Base-by-base conservation (phyloP, 2,797 vertebrate genomes). In the Sparidentex hasta region DNA sequence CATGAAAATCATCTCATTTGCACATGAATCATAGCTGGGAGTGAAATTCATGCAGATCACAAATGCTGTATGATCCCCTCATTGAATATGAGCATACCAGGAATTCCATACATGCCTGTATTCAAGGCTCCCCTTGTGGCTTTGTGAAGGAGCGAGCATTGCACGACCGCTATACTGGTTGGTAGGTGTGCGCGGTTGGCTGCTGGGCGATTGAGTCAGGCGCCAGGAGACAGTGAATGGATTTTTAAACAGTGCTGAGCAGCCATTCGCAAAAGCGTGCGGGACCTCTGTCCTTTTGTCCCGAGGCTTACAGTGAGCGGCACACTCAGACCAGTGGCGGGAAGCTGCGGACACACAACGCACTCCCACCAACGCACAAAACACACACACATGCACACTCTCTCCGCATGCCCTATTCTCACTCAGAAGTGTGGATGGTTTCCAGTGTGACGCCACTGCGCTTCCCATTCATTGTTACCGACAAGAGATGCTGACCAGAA, bases 401-500 rank as follows among this genome's bases (percentile, higher is more conserved):
- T 54, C 73, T 71, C 75, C 52, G 29, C 64, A 20, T 90, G 91
- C 92, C 91, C 94, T 90, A 88, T 90, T 93, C 91, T 95, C 92
- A 90, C 92, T 93, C 94, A 94, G 81, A 70, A 94, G 94, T 91
- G 93, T 95, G 95, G 92, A 69, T 81, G 93, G 88, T 94, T 94
- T 95, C 94, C 95, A 94, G 92, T 83, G 87, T 95, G 89, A 90
- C 84, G 86, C 90, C 63, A 0, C 94, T 91, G 94, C 88, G 16
- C 90, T 87, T 73, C 55, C 87, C 94, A 92, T 95, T 92, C 93
- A 88, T 95, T 94, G 93, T 94, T 93, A 93, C 80, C 74, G 52
- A 85, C 83, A 91, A 96, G 96, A 96, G 95, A 91, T 93, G 85
- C 92, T 92, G 95, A 94, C 93, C 91, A 94, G 93, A 88, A 92